A percentile compares a stretch with the other conserved stretches of the same genome.
Evolutionary conservation across 2,888 invertebrate species (phyloP).

Genomic region (Netelia virgata): DNA sequence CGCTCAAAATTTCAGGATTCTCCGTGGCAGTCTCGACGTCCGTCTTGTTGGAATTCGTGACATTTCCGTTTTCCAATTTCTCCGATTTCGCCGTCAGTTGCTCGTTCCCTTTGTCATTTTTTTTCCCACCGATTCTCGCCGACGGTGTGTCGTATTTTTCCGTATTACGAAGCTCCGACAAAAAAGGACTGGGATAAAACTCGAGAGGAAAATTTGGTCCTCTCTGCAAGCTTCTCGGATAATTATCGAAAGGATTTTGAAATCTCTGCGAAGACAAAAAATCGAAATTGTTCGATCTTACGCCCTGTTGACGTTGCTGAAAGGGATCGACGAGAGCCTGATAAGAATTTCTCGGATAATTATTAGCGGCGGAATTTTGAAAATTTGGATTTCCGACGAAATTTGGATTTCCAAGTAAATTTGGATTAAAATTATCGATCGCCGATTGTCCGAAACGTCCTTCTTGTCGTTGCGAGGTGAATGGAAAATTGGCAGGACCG

Average conservation of each 20-base stretch:
- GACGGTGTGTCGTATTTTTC: constrained; percentile 30
- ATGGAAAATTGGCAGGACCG: constrained; percentile 48
- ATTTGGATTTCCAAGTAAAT: constrained; percentile 44
- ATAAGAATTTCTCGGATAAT: constrained; percentile 52
- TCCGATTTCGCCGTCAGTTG: constrained; percentile 45
- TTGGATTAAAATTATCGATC: constrained; percentile 39
- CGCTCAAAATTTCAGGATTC: constrained; percentile 56
- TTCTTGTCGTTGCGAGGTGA: constrained; percentile 41
- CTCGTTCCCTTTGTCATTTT: constrained; percentile 46
- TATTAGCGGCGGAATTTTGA: constrained; percentile 55
- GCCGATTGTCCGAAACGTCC: constrained; percentile 44
- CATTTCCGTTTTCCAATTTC: constrained; percentile 20
- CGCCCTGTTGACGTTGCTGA: constrained; percentile 59
- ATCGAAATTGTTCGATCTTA: constrained; percentile 65
- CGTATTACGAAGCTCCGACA: constrained; percentile 5
- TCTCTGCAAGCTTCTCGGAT: constrained; percentile 62
- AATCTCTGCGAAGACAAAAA: constrained; percentile 62
- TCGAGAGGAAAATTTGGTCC: constrained; percentile 59
- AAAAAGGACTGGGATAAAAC: constrained; percentile 48
- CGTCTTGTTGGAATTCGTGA: constrained; percentile 39
- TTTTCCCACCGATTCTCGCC: constrained; percentile 32
- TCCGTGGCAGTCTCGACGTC: constrained; percentile 4
- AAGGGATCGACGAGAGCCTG: constrained; percentile 47
- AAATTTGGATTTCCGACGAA: constrained; percentile 53
- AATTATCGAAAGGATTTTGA: constrained; percentile 64